These are phyloP conservation scores for Entomyzon cyanotis DNA, from an alignment of 2,113 vertebrate species.

Conservation along the genomic window DNA sequence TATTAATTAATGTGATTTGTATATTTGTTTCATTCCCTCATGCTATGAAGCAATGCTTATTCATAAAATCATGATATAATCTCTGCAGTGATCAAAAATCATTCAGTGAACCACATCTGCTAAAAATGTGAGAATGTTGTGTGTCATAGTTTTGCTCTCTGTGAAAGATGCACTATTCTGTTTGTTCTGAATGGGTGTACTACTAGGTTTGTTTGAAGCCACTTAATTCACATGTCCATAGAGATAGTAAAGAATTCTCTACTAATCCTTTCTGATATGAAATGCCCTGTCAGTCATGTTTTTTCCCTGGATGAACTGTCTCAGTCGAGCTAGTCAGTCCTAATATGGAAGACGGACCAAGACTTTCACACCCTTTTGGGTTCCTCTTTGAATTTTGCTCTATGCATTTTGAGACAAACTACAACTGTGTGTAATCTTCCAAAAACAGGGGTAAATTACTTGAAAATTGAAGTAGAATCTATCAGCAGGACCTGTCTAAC, in stretches of 20 bases:
- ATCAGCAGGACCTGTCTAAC: background rate
- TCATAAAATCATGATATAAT: background rate
- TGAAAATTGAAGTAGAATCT: background rate
- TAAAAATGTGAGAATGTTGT: background rate
- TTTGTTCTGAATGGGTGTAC: background rate
- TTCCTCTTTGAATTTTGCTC: background rate
- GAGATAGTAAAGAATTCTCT: background rate
- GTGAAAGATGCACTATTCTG: background rate
- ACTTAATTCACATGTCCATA: background rate
- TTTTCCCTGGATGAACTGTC: background rate
- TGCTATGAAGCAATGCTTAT: background rate
- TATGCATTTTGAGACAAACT: background rate
- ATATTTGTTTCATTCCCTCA: background rate
- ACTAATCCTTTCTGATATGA: background rate
- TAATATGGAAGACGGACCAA: background rate
- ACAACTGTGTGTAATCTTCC: background rate
- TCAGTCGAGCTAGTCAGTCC: background rate
- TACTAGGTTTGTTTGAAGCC: background rate
- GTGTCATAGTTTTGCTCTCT: background rate
- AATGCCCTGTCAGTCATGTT: background rate
- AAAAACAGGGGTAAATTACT: background rate
- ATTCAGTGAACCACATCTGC: background rate
- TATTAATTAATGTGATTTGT: background rate
- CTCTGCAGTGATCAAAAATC: background rate
- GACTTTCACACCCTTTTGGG: background rate